phyloP scores from a whole-genome alignment of 2,797 vertebrate species.

The Gobionotothen gibberifrons region DNA sequence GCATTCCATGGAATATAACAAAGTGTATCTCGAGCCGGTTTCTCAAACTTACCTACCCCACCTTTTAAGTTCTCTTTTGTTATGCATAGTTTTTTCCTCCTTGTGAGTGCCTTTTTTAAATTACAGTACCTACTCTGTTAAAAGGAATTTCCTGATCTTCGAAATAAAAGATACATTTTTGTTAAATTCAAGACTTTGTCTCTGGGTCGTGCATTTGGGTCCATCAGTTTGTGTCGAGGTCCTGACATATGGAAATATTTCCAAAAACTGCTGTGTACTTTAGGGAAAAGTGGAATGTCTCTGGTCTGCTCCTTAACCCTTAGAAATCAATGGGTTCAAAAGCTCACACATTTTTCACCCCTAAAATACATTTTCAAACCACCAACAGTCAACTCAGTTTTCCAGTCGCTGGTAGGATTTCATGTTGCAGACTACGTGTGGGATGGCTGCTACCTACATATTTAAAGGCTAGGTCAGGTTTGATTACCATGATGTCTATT shows the following conservation, averaged over 20 bases:
- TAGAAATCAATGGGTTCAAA: neutral
- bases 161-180: too few species aligned
- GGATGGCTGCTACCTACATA: slow-evolving; percentile 27
- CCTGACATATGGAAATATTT: neutral
- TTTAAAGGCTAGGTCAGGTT: slow-evolving; percentile 30
- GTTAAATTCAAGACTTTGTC: too few species aligned
- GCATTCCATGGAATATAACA: too few species aligned
- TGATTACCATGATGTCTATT: slow-evolving; percentile 54
- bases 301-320: neutral
- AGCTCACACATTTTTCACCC: slow-evolving; percentile 17
- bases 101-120: too few species aligned
- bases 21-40: too few species aligned
- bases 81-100: too few species aligned
- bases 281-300: neutral
- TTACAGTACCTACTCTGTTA: too few species aligned
- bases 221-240: too few species aligned
- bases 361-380: slow-evolving; percentile 6
- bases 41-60: too few species aligned
- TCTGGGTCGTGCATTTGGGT: too few species aligned
- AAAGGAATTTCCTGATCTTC: too few species aligned
- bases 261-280: neutral
- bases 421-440: slow-evolving; percentile 6
- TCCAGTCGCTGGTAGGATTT: slow-evolving; percentile 48
- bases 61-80: too few species aligned
- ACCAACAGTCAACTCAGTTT: slow-evolving; percentile 4